Evolutionary conservation across 2,113 vertebrate genomes (phyloP), one percentile per base, ranked within the genome.

Genomic region (Microcebus ravelobensis): DNA sequence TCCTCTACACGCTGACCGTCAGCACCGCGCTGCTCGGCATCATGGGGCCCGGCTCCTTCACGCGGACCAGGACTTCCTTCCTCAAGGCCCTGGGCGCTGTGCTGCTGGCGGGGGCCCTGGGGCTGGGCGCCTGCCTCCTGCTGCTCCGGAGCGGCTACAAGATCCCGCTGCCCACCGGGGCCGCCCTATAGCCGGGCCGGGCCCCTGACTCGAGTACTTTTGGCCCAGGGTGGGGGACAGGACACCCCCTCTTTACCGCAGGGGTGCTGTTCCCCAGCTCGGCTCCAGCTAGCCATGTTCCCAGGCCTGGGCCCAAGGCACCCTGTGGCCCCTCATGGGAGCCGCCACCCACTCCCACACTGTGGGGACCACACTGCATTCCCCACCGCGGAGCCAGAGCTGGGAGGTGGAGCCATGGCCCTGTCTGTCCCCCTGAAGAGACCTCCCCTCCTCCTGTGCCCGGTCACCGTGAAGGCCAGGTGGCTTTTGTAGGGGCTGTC

Each of bases 1-100:
- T 99, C 97, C 93, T 99, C 17, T 99, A 99, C 98, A 99, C 99
- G 0, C 92, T 99, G n/a, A 99, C 99, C 0, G 99, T 99, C 96
- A 99, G 99, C 97, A 99, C 99, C 0, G 99, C 99, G 87, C 98
- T 99, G 97, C 98, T 99, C 48, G 99, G 99, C 85, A 97, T 98
- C 96, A 98, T 99, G 99, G 99, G 98, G 0, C 99, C 99, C 0
- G 94, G 98, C 89, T 98, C 98, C 98, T 99, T 99, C 98, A 99
- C 97, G 68, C 98, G 99, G 57, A 99, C 98, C 97, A 98, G 99
- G 71, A 97, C 99, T 65, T 99, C 99, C 1, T 99, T 99, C 98
- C 98, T 99, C 92, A 99, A 99, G 98, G 99, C 99, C 27, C 96
- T 99, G 95, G 95, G 98, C 20, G 99, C 98, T 0, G 99, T 99